A percentile compares a stretch with the other conserved stretches of the same genome.
phyloP scores from a whole-genome alignment of 2,888 invertebrate species.

The Troides oblongomaculatus region DNA sequence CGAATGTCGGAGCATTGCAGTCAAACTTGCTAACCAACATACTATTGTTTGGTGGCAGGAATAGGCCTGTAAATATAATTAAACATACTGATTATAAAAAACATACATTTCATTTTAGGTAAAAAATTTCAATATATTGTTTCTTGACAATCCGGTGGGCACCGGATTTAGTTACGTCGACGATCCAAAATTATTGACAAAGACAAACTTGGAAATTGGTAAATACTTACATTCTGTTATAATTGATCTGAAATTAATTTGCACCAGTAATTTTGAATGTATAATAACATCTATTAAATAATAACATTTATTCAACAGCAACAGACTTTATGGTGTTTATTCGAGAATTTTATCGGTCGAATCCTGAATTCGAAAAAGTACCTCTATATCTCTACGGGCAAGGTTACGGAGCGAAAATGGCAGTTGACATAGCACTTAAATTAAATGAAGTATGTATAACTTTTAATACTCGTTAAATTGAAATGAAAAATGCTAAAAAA shows the following conservation, averaged over 20 bases:
- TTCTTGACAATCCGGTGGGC: slow-evolving; percentile 95
- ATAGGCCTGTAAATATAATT: neutral
- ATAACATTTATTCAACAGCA: neutral
- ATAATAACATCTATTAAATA: neutral
- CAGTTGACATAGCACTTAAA: neutral
- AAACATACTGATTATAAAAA: neutral
- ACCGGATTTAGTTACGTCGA: slow-evolving; percentile 92
- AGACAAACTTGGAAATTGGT: neutral
- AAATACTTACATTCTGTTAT: neutral
- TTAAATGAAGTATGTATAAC: neutral
- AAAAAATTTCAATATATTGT: slow-evolving; percentile 88
- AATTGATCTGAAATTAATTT: neutral
- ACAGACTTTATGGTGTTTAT: neutral
- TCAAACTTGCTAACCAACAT: too few relatives aligned
- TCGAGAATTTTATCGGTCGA: neutral
- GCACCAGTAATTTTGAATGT: neutral
- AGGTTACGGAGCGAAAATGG: neutral
- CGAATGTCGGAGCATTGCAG: too few relatives aligned
- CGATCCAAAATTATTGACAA: slow-evolving; percentile 36
- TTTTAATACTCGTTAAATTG: too few relatives aligned
- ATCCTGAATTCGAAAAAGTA: slow-evolving; percentile 1
- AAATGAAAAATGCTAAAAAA: too few relatives aligned
- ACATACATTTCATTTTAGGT: slow-evolving; percentile 71
- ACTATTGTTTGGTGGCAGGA: too few relatives aligned
- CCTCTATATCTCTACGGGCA: neutral